Conservation (phyloP, 2,888 invertebrate genomes). For the Byasa hedistus region DNA sequence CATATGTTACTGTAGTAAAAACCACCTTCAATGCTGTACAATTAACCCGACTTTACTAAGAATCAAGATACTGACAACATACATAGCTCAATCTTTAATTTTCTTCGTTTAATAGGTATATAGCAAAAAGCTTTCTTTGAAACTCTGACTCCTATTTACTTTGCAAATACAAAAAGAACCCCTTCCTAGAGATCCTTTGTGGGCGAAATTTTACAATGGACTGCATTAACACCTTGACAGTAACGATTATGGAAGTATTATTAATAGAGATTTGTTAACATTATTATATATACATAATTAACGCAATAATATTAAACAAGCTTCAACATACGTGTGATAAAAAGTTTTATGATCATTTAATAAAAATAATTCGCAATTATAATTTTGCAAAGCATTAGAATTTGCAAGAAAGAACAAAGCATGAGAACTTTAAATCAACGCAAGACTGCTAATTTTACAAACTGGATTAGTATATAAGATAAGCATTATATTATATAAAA, state of each 20-base stretch:
- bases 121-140: background rate
- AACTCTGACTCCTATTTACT: background rate
- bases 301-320: background rate
- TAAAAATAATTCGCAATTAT: slow-evolving; percentile 5
- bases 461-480: slow-evolving; percentile 23
- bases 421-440: slow-evolving; percentile 22
- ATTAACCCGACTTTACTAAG: background rate
- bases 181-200: background rate
- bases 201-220: slow-evolving; percentile 13
- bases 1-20: background rate
- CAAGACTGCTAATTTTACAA: slow-evolving; percentile 21
- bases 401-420: slow-evolving; percentile 17
- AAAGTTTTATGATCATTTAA: background rate
- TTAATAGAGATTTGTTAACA: background rate
- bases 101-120: background rate
- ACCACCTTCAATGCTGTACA: background rate
- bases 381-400: slow-evolving; percentile 20
- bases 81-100: background rate
- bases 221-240: background rate
- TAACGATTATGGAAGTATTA: background rate
- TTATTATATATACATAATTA: background rate
- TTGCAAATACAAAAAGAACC: background rate
- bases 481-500: background rate
- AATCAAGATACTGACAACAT: background rate
- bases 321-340: background rate